Percentiles rank a stretch among this genome's conserved stretches.
These are phyloP conservation scores for Trochalopteron elliotii DNA, from an alignment of 2,113 vertebrate species.

Conservation along the genomic window DNA sequence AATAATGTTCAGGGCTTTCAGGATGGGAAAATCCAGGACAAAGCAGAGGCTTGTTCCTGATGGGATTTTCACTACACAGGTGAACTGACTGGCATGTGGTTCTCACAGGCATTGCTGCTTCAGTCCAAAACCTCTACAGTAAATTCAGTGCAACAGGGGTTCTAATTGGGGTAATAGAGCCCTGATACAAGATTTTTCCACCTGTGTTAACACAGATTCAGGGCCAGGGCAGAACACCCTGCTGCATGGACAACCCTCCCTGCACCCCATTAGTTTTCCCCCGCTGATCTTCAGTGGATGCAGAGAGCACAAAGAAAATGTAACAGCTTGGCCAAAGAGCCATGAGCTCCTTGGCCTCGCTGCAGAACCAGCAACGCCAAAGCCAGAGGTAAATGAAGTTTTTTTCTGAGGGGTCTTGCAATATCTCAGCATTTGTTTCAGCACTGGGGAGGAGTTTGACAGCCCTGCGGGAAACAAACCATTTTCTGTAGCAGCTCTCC, in stretches of 20 bases:
- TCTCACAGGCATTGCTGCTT: not conserved
- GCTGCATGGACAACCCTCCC: not conserved
- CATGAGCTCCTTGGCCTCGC: not conserved
- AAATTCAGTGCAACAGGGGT: not conserved
- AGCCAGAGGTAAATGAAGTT: not conserved
- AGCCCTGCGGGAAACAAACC: not conserved
- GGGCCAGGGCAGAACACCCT: not conserved
- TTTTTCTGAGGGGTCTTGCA: not conserved
- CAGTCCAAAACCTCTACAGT: not conserved
- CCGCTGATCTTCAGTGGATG: not conserved
- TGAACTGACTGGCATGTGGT: not conserved
- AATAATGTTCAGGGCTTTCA: not conserved
- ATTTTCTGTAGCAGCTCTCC: not conserved
- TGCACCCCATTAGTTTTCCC: not conserved
- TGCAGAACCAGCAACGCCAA: not conserved
- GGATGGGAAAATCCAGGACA: not conserved
- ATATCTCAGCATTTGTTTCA: not conserved
- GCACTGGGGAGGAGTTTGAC: not conserved
- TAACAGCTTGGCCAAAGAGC: not conserved
- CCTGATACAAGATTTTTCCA: not conserved
- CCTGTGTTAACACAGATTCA: not conserved
- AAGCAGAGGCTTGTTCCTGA: not conserved
- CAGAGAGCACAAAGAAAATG: not conserved
- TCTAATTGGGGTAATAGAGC: not conserved
- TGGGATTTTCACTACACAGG: not conserved